Base-by-base conservation (phyloP, 2,797 vertebrate species). In the Spheniscus humboldti region DNA sequence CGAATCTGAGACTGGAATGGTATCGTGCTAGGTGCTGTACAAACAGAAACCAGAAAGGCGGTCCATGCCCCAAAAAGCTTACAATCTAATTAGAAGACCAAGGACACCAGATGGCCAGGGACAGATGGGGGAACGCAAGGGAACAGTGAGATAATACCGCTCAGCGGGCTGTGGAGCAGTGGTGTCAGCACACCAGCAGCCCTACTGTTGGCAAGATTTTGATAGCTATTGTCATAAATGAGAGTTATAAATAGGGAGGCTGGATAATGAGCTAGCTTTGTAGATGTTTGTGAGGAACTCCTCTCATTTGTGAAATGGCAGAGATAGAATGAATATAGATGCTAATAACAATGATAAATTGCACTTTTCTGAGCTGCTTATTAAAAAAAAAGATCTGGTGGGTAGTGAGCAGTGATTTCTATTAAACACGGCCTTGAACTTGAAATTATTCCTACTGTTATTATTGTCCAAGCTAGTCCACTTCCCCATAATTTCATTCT, bases 131-230 rank as follows among this genome's bases (percentile, higher is more conserved):
- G 88, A 95, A 91, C 2, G 53, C 91, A 11, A 96, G 94, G 96
- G 95, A 96, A 71, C 93, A 95, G 96, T 92, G 96, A 97, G 96
- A 88, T 97, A 95, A 97, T 95, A 47, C 95, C 6, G 37, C 94
- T 92, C 96, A 68, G 92, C 35, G 41, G 89, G 96, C 94, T 53
- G 82, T 0, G n/a, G 83, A 96, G 96, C 96, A 94, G 94, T 66
- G 87, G 96, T 96, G 96, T 97, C 96, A 97, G 96, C 96, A 96
- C 92, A 97, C 95, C 96, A 96, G 96, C 95, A 97, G 91, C 93
- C 94, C 96, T 77, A 94, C 92, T 86, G 86, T 86, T 97, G 96
- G 95, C 96, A 94, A 88, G 91, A 77, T 81, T 92, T 68, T 86
- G 94, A 95, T 81, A 94, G 94, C 94, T 96, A 96, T 97, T 97